Base-by-base conservation (phyloP, 2,888 invertebrate species). In the Abrostola tripartita region DNA sequence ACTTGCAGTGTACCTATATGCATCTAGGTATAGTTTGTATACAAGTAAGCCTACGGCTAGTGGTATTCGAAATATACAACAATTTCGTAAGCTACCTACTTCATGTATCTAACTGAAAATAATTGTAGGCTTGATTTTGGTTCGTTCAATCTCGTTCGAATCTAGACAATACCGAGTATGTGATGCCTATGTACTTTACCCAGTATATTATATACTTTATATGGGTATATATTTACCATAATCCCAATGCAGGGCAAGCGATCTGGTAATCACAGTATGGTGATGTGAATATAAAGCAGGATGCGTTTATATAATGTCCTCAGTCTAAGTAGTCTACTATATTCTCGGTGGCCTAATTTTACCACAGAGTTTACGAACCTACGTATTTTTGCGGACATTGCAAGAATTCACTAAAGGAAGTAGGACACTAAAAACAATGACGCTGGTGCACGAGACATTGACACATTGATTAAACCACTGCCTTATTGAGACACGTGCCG, bases 261-360 rank as follows among this genome's bases (percentile, higher is more conserved):
- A 47, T 47, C 14, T 47, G 14, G 10, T 47, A 47, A 47, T 44
- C 44, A 47, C 44, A 47, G 44, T 12, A 47, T 47, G 44, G 44
- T 47, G 44, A 24, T 24, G 24, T 14, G 8, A 47, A 14, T 47
- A 47, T 24, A 47, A 14, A 47, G 44, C 44, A 24, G 44, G 24
- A 14, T 47, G 5, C 14, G 24, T 47, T 47, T 14, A 47, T 14
- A 47, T 14, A 8, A 24, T 14, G 14, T 47, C 44, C 14, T 47
- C 14, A 9, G 9, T 24, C 14, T 14, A 5, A 47, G 24, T 24
- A 24, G 1, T 24, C 24, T 24, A 2, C 24, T 24, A 47, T 47
- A 47, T 9, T 24, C 44, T 14, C 14, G 44, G 44, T 47, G 24
- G 24, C 44, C 14, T 47, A 5, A 14, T 14, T 47, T 47, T 47